Evolutionary conservation across 2,113 vertebrate genomes (phyloP).

Genomic region (Cyphomyrus discorhynchus): DNA sequence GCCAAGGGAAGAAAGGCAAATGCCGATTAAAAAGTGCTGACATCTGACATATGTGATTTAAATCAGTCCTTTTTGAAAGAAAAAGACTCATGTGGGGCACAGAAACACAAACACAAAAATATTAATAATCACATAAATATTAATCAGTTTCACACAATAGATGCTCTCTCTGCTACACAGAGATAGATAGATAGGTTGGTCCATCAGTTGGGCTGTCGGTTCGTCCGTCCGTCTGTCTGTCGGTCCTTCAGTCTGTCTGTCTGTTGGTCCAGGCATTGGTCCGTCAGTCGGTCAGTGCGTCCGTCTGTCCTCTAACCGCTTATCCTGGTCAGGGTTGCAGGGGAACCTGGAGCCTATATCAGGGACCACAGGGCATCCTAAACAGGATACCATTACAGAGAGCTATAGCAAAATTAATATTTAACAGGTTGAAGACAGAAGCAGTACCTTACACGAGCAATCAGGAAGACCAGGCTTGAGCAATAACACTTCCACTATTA

Average conservation of each 20-base stretch:
- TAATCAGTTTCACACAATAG: constrained; percentile 42
- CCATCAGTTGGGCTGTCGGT: too few relatives aligned
- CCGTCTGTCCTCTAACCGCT: neutral
- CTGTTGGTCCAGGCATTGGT: too few relatives aligned
- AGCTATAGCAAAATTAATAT: constrained; percentile 28
- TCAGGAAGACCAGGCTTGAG: neutral
- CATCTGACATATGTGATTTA: neutral
- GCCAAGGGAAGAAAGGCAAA: neutral
- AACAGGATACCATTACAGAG: neutral
- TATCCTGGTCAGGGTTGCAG: neutral
- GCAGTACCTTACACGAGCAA: neutral
- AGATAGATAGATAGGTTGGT: neutral
- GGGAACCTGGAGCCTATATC: neutral
- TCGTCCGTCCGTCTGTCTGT: neutral
- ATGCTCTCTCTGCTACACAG: constrained; percentile 25
- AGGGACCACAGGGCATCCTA: neutral
- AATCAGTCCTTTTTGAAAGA: neutral
- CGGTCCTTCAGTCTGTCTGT: too few relatives aligned
- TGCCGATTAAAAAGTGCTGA: neutral
- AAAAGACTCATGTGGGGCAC: neutral
- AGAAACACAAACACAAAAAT: neutral
- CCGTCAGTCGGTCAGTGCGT: neutral
- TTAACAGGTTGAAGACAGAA: constrained; percentile 19
- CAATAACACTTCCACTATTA: neutral
- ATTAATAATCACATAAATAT: constrained; percentile 38